Conservation (phyloP, 2,888 invertebrate species). For the Ernsta delagoae region DNA sequence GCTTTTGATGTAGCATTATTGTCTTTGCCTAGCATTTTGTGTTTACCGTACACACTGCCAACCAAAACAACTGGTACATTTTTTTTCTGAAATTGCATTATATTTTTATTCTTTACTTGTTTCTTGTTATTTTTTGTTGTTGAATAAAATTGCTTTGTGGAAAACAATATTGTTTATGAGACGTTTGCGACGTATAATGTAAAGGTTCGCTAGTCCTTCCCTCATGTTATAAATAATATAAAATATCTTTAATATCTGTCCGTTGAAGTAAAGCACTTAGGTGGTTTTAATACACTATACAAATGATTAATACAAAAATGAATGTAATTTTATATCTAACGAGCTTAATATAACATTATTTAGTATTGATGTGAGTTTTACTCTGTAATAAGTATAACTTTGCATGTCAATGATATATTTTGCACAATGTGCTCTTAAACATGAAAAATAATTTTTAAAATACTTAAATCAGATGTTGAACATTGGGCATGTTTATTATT, state of each 20-base stretch:
- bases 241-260: slow-evolving; percentile 76
- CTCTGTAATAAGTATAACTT: slow-evolving; percentile 56
- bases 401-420: slow-evolving; percentile 57
- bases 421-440: background rate
- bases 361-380: slow-evolving; percentile 63
- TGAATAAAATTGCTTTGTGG: slow-evolving; percentile 70
- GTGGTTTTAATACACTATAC: slow-evolving; percentile 74
- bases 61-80: slow-evolving; percentile 48
- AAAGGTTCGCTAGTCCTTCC: slow-evolving; percentile 72
- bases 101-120: slow-evolving; percentile 65
- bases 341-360: slow-evolving; percentile 83
- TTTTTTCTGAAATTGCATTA: slow-evolving; percentile 56
- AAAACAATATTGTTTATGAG: slow-evolving; percentile 58
- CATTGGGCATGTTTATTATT: too few relatives aligned
- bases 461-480: background rate
- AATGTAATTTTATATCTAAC: slow-evolving; percentile 82
- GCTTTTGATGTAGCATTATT: slow-evolving; percentile 25
- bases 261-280: slow-evolving; percentile 62
- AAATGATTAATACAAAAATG: slow-evolving; percentile 63
- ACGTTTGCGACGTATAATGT: slow-evolving; percentile 51
- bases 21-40: slow-evolving; percentile 34
- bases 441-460: background rate
- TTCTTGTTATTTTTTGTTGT: slow-evolving; percentile 70
- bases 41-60: slow-evolving; percentile 61
- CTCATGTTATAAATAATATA: slow-evolving; percentile 57